A percentile compares a stretch with the other conserved stretches of the same genome.
Conservation (phyloP, 2,888 invertebrate species). For the Oasisia sp. region DNA sequence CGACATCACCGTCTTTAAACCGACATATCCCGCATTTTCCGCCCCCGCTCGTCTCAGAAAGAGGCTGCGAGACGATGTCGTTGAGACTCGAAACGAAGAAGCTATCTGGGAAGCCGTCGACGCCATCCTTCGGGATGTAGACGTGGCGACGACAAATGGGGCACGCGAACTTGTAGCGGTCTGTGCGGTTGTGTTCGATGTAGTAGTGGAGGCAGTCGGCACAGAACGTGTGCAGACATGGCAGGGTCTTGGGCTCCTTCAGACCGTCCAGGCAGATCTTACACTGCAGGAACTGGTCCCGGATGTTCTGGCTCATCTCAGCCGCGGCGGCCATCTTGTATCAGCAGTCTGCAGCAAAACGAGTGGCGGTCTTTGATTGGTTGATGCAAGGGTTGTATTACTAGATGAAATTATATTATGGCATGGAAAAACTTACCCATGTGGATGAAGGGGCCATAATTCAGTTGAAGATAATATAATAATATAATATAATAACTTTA, state of each 20-base stretch:
- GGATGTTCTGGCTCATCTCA: slow-evolving; percentile 38
- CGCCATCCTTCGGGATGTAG: slow-evolving; percentile 41
- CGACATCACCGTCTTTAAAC: slow-evolving; percentile 35
- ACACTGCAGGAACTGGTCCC: slow-evolving; percentile 43
- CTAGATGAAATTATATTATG: neutral
- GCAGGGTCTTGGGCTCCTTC: slow-evolving; percentile 43
- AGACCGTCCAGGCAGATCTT: slow-evolving; percentile 42
- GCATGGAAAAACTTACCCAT: too few species aligned
- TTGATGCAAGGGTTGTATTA: neutral
- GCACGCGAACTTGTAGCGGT: slow-evolving; percentile 43
- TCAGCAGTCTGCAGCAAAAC: neutral
- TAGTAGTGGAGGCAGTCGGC: slow-evolving; percentile 38
- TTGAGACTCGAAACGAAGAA: slow-evolving; percentile 42
- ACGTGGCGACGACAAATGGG: slow-evolving; percentile 44
- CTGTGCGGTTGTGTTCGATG: slow-evolving; percentile 39
- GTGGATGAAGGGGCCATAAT: too few species aligned
- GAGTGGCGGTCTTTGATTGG: neutral
- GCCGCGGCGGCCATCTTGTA: slow-evolving; percentile 6
- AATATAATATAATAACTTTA: too few species aligned
- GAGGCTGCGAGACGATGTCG: slow-evolving; percentile 33
- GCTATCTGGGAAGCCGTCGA: slow-evolving; percentile 42
- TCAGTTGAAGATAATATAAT: too few species aligned
- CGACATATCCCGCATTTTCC: slow-evolving; percentile 40
- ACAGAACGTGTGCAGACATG: slow-evolving; percentile 47
- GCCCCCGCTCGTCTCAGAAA: neutral